Evolutionary conservation across 2,888 invertebrate genomes (phyloP), one percentile per base, ranked within the genome.

Genomic region (Oligia strigilis): DNA sequence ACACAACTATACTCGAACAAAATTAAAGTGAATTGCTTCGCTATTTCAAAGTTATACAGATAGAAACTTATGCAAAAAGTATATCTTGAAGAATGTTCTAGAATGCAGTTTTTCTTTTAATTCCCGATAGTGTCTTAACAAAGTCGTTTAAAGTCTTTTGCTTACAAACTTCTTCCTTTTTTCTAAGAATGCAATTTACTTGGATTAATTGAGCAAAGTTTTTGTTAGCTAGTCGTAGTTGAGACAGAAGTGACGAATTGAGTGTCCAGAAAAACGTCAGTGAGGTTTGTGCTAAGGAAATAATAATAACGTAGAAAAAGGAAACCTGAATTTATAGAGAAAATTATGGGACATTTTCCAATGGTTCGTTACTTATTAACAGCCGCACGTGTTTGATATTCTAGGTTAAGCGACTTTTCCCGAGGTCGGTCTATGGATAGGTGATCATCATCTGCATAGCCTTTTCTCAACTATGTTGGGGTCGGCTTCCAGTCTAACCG

Each of bases 191-290:
- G 89, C 86, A 89, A 89, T 88, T 80, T 82, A 84, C 78, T 86
- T 80, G 79, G 84, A 89, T 87, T 84, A 87, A 88, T 86, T 88
- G 89, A 64, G 84, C 64, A 11, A 87, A 88, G 88, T 84, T 87
- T 85, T 79, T 83, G 85, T 87, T 80, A 64, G 80, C 29, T 19
- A 70, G 77, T 62, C 19, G 9, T 46, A 49, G 78, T 66, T 40
- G 52, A 23, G 67, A 83, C 40, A 49, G 52, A 40, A 65, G 71
- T 71, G 66, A 78, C 36, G 71, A 60, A 86, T 66, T n/a, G 19
- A 69, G 74, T 64, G 55, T 64, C 4, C 43, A 49, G 40, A n/a
- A 9, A 58, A 64, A 4, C 9, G 62, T 14, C 49, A 14, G 52
- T 6, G 36, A 36, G 67, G 17, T 43, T 69, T 52, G 36, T 58